A percentile compares a stretch with the other conserved stretches of the same genome.
These are phyloP conservation scores for Phaethornis superciliosus DNA, from an alignment of 2,113 vertebrate genomes.

Conservation along the genomic window DNA sequence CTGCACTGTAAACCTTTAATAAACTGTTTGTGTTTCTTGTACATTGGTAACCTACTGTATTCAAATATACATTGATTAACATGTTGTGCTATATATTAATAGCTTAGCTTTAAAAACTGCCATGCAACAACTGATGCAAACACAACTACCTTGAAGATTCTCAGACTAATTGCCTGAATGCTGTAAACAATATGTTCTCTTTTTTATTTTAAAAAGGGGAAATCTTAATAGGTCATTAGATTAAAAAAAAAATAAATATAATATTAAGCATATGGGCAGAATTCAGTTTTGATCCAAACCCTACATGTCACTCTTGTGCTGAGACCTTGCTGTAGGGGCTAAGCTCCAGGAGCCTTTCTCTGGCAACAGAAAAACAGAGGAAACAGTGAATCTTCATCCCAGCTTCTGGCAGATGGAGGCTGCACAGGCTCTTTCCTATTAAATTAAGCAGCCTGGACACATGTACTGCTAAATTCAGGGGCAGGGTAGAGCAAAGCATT, in stretches of 20 bases:
- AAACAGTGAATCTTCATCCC: background rate
- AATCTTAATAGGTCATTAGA: background rate
- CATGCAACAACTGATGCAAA: background rate
- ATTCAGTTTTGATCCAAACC: background rate
- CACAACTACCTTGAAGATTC: background rate
- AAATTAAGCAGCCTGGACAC: background rate
- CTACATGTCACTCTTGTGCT: fast-evolving
- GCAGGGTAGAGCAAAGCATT: background rate
- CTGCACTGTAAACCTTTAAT: conserved; percentile 2
- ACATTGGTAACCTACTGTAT: background rate
- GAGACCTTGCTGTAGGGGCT: background rate
- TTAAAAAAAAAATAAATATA: background rate
- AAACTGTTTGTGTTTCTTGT: conserved; percentile 18
- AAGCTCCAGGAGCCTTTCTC: background rate
- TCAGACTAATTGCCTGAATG: background rate
- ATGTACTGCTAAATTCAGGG: background rate
- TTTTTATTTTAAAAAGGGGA: background rate
- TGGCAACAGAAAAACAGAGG: background rate
- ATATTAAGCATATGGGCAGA: background rate
- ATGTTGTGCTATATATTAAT: background rate
- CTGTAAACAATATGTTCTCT: background rate
- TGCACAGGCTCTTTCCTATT: background rate
- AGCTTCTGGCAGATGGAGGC: background rate
- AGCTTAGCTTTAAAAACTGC: background rate
- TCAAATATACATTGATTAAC: background rate